Conservation (phyloP, 2,797 vertebrate species). For the Sebastes nivosus region DNA sequence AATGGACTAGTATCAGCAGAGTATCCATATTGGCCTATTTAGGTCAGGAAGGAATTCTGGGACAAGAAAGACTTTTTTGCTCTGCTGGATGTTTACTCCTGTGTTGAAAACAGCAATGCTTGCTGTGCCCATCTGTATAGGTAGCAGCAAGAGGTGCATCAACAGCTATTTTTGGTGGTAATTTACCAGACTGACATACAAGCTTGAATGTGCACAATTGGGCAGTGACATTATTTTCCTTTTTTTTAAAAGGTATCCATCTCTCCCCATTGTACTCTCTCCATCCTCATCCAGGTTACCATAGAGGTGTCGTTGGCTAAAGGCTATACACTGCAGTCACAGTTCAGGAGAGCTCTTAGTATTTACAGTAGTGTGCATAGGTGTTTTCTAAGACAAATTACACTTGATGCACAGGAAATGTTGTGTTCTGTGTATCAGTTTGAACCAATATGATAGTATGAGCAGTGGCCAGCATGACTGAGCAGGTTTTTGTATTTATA, state of each 20-base stretch:
- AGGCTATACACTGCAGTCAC: neutral
- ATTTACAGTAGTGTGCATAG: no score
- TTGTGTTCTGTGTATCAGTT: no score
- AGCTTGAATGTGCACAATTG: neutral
- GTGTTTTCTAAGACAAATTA: no score
- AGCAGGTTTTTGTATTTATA: no score
- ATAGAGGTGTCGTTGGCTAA: no score
- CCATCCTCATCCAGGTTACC: no score
- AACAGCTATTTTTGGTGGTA: constrained; percentile 6
- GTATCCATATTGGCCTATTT: constrained; percentile 54
- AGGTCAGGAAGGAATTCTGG: constrained; percentile 63
- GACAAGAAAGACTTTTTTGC: constrained; percentile 46
- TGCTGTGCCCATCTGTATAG: neutral
- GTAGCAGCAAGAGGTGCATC: constrained; percentile 1
- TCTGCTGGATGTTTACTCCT: constrained; percentile 36
- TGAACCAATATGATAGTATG: no score
- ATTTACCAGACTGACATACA: constrained; percentile 1
- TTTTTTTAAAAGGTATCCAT: neutral
- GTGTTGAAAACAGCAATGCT: constrained; percentile 2
- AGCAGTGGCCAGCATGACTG: no score
- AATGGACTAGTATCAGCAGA: constrained; percentile 22
- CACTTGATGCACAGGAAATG: no score
- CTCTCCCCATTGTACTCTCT: neutral
- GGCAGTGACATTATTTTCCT: neutral
- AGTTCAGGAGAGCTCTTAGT: neutral